Base-by-base conservation (phyloP, 2,797 vertebrate genomes). In the Pseudochirops corinnae region DNA sequence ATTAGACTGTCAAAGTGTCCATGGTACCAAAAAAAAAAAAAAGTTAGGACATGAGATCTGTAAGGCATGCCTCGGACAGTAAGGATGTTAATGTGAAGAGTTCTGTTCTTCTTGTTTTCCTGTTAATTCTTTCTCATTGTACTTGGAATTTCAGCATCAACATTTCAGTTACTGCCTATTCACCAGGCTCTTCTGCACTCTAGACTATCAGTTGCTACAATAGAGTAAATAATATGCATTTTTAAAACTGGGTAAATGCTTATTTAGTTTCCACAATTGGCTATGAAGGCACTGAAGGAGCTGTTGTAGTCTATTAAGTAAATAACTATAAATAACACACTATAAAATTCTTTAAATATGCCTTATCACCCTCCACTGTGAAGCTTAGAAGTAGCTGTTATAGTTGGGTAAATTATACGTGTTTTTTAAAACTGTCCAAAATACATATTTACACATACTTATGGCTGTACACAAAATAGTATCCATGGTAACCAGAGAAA, bases 381-480 rank as follows among this genome's bases (percentile, higher is more conserved):
- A 52, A 96, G 94, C 96, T 96, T 97, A 96, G 97, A 98, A 98
- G 97, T 97, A 96, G 95, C 96, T 97, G 96, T 97, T 96, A 95
- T 97, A 96, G 97, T 97, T 97, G 98, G 93, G 96, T 97, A 98
- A 98, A 98, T 95, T 97, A 97, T 97, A 92, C 57, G 31, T 98
- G 98, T 97, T 98, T 98, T 98, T 97, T 97, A 98, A 96, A 96
- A 97, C 97, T 98, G 98, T 98, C 98, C 98, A 98, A 98, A 97
- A 98, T 97, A 95, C 92, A 96, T 98, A 97, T 98, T 98, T 98
- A 95, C 97, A 97, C 91, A 26, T 98, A 97, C 95, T 98, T 98
- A 98, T 96, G 98, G 94, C 95, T 95, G 95, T 98, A 98, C 55
- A 96, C 98, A 98, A 96, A 98, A 94, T 58, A 95, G 95, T 98